phyloP scores from a whole-genome alignment of 1,140 invertebrate species.

The Bombus huntii region DNA sequence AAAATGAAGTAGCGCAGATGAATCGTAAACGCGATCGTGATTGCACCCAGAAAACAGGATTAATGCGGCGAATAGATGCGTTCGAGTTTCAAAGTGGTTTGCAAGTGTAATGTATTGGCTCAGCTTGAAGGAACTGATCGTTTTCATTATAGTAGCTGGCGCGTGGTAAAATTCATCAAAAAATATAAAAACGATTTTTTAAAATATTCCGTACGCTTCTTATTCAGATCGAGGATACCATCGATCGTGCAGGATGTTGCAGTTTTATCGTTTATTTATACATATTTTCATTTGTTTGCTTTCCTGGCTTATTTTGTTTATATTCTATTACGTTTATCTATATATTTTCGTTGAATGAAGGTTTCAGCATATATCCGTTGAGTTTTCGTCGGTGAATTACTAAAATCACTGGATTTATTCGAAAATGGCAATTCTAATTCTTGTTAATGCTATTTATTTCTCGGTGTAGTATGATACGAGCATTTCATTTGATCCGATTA shows the following conservation, averaged over 20 bases:
- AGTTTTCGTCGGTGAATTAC: background rate
- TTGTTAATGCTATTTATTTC: background rate
- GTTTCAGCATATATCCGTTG: background rate
- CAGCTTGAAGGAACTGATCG: background rate
- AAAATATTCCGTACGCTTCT: background rate
- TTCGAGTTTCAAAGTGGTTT: background rate
- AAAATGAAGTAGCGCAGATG: constrained; percentile 13
- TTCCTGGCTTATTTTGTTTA: background rate
- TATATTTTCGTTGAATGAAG: background rate
- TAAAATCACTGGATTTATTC: background rate
- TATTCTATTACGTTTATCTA: background rate
- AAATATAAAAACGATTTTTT: background rate
- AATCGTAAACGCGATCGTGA: constrained; percentile 28
- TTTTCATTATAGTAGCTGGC: background rate
- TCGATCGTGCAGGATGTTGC: background rate
- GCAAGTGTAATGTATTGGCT: background rate
- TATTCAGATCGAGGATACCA: background rate
- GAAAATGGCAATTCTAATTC: background rate
- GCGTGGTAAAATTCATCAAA: background rate
- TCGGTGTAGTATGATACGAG: background rate
- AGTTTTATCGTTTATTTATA: constrained; percentile 1
- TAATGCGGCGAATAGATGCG: background rate
- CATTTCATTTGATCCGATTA: background rate
- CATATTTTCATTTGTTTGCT: background rate
- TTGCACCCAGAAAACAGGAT: background rate